A percentile compares a stretch with the other conserved stretches of the same genome.
Evolutionary conservation across 2,113 vertebrate species (phyloP).

Genomic region (Sminthopsis crassicaudata): DNA sequence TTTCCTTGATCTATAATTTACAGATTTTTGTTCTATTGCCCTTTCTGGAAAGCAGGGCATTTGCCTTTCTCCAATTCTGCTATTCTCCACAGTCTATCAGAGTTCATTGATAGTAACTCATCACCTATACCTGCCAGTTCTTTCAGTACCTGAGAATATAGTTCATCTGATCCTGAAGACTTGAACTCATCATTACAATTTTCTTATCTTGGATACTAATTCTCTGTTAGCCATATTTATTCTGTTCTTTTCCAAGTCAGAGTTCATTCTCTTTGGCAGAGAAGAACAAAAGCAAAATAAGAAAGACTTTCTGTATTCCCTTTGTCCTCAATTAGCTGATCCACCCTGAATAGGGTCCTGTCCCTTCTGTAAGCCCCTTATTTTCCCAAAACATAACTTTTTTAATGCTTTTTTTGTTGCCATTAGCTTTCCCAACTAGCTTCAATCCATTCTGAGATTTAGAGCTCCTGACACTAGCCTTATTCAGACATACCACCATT

Average conservation of each 20-base stretch:
- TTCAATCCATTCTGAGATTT: background rate
- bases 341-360: background rate
- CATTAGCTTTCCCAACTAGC: background rate
- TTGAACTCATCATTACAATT: background rate
- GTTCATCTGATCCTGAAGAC: background rate
- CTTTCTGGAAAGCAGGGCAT: background rate
- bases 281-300: background rate
- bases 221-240: background rate
- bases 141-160: background rate
- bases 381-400: background rate
- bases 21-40: background rate
- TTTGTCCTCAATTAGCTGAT: background rate
- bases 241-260: background rate
- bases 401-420: background rate
- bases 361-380: background rate
- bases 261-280: background rate
- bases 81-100: background rate
- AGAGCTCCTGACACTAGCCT: background rate
- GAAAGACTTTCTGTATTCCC: background rate
- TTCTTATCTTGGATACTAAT: background rate
- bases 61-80: background rate
- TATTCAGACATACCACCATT: background rate
- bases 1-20: background rate
- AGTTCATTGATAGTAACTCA: background rate
- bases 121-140: background rate